These are phyloP conservation scores for Lemur catta DNA, from an alignment of 2,797 vertebrate species.

Conservation along the genomic window DNA sequence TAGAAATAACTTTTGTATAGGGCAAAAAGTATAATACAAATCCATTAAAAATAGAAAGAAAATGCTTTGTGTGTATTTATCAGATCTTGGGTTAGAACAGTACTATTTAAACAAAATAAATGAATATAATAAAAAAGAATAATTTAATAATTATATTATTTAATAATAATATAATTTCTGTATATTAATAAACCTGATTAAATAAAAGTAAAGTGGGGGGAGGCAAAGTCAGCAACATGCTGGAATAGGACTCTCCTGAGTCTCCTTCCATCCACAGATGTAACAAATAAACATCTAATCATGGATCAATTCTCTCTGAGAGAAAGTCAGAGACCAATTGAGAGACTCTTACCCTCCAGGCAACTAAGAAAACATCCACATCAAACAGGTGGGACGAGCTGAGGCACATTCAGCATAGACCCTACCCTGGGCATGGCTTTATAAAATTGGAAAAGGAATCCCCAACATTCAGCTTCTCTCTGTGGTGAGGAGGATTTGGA, in stretches of 20 bases:
- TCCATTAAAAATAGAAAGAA: neutral
- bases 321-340: neutral
- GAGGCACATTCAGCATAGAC: neutral
- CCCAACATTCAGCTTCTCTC: neutral
- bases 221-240: neutral
- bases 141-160: no score
- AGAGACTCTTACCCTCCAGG: neutral
- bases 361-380: neutral
- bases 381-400: neutral
- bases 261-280: neutral
- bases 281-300: neutral
- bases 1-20: neutral
- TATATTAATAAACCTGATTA: neutral
- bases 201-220: neutral
- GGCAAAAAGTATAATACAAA: neutral
- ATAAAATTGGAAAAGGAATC: neutral
- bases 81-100: neutral
- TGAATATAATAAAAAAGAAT: neutral
- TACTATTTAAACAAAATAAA: neutral
- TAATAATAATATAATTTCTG: no score
- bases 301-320: neutral
- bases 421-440: neutral
- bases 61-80: neutral
- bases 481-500: neutral
- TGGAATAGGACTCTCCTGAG: neutral